Percentiles rank a stretch among this genome's conserved stretches.
Evolutionary conservation across 2,797 vertebrate genomes (phyloP).

Genomic region (Xenentodon cancila): DNA sequence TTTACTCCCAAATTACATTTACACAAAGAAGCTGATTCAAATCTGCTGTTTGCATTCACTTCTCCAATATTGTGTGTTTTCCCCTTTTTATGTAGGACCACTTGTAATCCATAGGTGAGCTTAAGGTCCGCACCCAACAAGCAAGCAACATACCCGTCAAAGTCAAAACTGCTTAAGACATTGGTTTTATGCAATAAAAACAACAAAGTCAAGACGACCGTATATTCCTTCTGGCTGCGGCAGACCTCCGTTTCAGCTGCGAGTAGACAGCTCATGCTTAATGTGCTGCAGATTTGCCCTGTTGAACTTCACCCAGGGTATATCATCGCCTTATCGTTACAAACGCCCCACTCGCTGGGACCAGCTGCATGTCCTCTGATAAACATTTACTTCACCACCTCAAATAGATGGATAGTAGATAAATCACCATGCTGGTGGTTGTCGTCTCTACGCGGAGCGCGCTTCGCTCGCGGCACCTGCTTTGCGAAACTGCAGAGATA

Average conservation of each 20-base stretch:
- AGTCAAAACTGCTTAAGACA: slow-evolving; percentile 24
- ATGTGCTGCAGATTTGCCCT: slow-evolving; percentile 64
- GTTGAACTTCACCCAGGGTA: slow-evolving; percentile 70
- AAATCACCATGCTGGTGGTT: slow-evolving; percentile 43
- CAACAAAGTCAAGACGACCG: slow-evolving; percentile 33
- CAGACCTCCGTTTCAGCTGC: slow-evolving; percentile 34
- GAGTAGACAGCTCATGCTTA: slow-evolving; percentile 64
- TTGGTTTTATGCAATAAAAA: slow-evolving; percentile 36
- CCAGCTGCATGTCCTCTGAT: slow-evolving; percentile 56
- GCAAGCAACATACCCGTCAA: not conserved
- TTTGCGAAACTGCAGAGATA: not conserved
- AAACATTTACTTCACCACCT: slow-evolving; percentile 65
- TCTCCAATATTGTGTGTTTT: not conserved
- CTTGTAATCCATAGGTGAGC: too few species aligned
- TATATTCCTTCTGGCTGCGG: slow-evolving; percentile 28
- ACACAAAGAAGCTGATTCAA: not conserved
- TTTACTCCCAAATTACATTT: not conserved
- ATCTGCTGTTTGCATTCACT: not conserved
- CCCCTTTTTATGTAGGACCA: not conserved
- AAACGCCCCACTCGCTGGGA: slow-evolving; percentile 47
- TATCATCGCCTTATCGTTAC: slow-evolving; percentile 68
- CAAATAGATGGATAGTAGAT: slow-evolving; percentile 33
- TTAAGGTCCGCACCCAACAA: not conserved
- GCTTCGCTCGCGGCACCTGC: not conserved
- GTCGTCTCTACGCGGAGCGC: slow-evolving; percentile 35